Evolutionary conservation across 92 coral and sea anemone genomes (phyloP).

Genomic region (Nematostella vectensis): DNA sequence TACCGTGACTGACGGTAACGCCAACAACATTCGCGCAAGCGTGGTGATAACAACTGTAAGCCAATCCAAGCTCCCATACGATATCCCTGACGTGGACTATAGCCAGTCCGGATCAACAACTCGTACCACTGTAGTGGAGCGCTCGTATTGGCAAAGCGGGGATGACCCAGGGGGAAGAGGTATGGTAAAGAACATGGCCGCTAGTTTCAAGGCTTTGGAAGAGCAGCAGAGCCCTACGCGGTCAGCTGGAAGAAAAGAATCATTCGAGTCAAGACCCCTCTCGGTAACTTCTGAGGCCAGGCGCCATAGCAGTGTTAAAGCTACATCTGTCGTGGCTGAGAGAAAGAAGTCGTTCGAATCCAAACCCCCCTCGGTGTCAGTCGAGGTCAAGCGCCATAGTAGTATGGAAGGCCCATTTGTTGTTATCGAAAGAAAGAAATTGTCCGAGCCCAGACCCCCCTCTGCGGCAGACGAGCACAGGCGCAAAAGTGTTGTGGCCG

Average conservation of each 20-base stretch:
- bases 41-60: background rate
- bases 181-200: background rate
- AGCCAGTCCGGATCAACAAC: background rate
- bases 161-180: background rate
- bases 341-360: too few species aligned
- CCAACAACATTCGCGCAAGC: background rate
- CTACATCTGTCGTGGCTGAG: background rate
- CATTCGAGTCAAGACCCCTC: background rate
- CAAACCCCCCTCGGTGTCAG: too few species aligned
- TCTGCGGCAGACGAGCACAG: too few species aligned
- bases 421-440: too few species aligned
- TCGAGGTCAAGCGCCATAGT: too few species aligned
- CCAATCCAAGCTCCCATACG: background rate
- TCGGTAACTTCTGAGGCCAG: too few species aligned
- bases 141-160: background rate
- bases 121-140: background rate
- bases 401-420: too few species aligned
- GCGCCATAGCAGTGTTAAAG: background rate
- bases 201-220: background rate
- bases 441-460: too few species aligned
- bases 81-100: background rate
- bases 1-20: background rate
- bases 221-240: background rate
- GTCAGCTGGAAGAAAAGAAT: background rate
- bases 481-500: too few species aligned